Evolutionary conservation across 1,140 invertebrate species (phyloP), one percentile per base, ranked within the genome.

Genomic region (Palaemon carinicauda): DNA sequence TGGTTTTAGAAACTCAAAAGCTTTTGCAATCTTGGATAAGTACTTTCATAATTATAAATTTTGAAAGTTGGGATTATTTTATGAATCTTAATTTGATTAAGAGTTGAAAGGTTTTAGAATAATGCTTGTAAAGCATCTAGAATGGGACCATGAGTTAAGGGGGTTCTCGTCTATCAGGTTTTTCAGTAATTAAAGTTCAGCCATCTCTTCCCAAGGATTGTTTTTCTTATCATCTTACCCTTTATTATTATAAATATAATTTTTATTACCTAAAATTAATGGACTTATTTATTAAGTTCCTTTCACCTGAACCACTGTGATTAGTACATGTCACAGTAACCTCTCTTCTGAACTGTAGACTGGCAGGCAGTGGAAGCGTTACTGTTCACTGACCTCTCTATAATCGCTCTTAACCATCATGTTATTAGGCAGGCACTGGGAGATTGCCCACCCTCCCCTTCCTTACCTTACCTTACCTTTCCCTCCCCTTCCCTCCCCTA

Each of bases 191-290:
- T 65, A 71, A 65, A 82, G 15, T 53, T 74, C 80, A 82, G 80
- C 80, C 80, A 82, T 82, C 80, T 82, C 80, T 82, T 82, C 80
- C 80, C 69, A 50, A 65, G 80, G 69, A 82, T 15, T 82, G 80
- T 82, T 82, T 54, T 73, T 69, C 74, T 41, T 81, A 53, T 51
- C 60, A 52, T 24, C 50, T 74, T 50, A 41, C 52, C 69, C 52
- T 79, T 31, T 33, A 56, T 51, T 74, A 33, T 21, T 69, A 19
- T 54, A 60, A 65, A 31, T 51, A 74, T 71, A 52, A 52, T 81
- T 24, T 50, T 65, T 81, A 50, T 81, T 81, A 51, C 31, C 52
- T 27, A 52, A 54, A 73, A 73, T 52, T 73, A 31, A 51, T 82
- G 33, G 21, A 52, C 14, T 74, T 52, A 50, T 73, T 50, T 82